Evolutionary conservation across 2,888 invertebrate genomes (phyloP), one percentile per base, ranked within the genome.

Genomic region (Chorisops tibialis): DNA sequence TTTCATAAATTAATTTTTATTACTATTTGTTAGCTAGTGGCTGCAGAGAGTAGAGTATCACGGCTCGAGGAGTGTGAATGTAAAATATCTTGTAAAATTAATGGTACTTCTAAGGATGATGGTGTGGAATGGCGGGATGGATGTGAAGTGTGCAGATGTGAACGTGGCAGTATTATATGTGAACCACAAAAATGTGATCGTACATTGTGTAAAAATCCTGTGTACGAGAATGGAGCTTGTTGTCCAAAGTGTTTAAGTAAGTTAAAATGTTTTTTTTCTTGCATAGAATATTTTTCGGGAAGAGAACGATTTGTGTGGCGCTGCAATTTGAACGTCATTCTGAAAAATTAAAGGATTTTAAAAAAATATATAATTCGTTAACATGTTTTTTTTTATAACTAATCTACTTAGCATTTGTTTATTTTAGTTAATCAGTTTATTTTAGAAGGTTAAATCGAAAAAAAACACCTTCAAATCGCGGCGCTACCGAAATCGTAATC

Each of bases 11-110:
- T 58, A 18, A n/a, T 38, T 56, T 56, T 11, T n/a, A 11, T 39
- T 35, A 30, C 45, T 24, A 49, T 62, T 64, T 64, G 61, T 63
- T 66, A 93, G 93, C 83, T 93, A 81, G 86, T 86, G 76, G 86
- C 85, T 74, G 86, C 91, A 69, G 92, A 93, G 79, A 84, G 85
- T 72, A 84, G 86, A 81, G 72, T 68, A 52, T 63, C 64, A 59
- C 85, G 90, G 70, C 83, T 93, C 73, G 92, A 93, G 80, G 87
- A 90, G 78, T 94, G 93, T 79, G 93, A 93, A 81, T 94, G 94
- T 80, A 88, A 88, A 80, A 91, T 89, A 80, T 89, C 91, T 67
- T 94, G 93, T 81, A 84, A 84, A 74, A 84, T 87, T 69, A 91
- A 92, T 79, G 90, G 88, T 67, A 87, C 89, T 61, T 84, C 88